These are phyloP conservation scores for Atta texana DNA, from an alignment of 1,140 invertebrate species.

Conservation along the genomic window DNA sequence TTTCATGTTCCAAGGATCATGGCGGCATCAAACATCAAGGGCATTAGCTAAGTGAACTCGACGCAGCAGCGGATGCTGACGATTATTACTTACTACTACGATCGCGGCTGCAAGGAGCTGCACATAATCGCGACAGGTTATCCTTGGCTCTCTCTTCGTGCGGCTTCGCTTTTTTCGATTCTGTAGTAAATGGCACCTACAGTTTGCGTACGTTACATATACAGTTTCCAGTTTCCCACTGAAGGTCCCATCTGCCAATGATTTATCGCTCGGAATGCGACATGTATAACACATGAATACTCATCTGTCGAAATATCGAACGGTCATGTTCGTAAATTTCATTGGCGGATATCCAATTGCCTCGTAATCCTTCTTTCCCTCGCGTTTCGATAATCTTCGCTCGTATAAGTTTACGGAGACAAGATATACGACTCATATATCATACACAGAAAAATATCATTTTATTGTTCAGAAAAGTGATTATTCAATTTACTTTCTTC, in stretches of 20 bases:
- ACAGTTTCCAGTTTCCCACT: constrained; percentile 21
- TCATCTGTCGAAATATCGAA: constrained; percentile 19
- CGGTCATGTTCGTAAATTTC: constrained; percentile 23
- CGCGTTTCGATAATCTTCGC: constrained; percentile 1
- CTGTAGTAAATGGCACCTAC: neutral
- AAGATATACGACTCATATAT: neutral
- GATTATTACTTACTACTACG: constrained; percentile 40
- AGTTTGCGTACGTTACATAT: constrained; percentile 44
- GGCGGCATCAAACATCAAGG: constrained; percentile 25
- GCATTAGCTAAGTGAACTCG: constrained; percentile 55
- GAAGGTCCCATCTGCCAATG: constrained; percentile 30
- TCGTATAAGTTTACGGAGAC: neutral
- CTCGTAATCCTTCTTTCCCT: neutral
- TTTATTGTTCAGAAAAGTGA: no score
- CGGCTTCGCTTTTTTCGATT: constrained; percentile 15
- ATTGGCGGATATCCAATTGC: constrained; percentile 42
- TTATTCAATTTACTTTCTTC: no score
- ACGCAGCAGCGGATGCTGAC: constrained; percentile 38
- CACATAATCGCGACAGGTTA: constrained; percentile 59
- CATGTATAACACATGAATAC: no score
- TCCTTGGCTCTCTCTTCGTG: constrained; percentile 50
- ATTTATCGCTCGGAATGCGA: constrained; percentile 44
- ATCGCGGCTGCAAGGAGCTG: constrained; percentile 15
- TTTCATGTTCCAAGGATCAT: constrained; percentile 35
- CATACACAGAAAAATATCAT: no score